These are phyloP conservation scores for Pseudoatta argentina DNA, from an alignment of 1,140 invertebrate species.

Conservation along the genomic window DNA sequence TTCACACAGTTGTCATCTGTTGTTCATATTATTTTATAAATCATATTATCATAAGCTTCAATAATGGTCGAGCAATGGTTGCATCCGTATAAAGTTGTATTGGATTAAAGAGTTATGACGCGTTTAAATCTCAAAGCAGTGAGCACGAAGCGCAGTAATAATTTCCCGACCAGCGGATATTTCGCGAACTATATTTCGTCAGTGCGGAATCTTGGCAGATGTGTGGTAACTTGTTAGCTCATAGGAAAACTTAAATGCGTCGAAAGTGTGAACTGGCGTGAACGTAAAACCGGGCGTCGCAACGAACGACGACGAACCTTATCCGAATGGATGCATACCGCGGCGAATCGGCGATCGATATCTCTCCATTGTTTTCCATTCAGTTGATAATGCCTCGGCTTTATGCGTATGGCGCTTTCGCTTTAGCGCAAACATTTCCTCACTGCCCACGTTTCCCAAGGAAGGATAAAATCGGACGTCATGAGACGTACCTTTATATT, in stretches of 20 bases:
- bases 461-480: slow-evolving; percentile 43
- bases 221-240: slow-evolving; percentile 66
- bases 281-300: slow-evolving; percentile 44
- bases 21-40: no score
- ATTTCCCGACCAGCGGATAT: slow-evolving; percentile 41
- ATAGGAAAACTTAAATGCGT: slow-evolving; percentile 59
- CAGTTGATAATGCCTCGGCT: slow-evolving; percentile 68
- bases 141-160: slow-evolving; percentile 1
- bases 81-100: background rate
- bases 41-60: background rate
- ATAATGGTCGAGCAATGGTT: background rate
- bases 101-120: slow-evolving; percentile 12
- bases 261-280: slow-evolving; percentile 28
- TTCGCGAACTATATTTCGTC: slow-evolving; percentile 32
- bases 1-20: background rate
- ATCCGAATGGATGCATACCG: slow-evolving; percentile 53
- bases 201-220: slow-evolving; percentile 53
- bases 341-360: slow-evolving; percentile 73
- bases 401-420: slow-evolving; percentile 29
- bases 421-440: slow-evolving; percentile 62
- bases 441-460: slow-evolving; percentile 43
- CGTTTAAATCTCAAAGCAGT: slow-evolving; percentile 5
- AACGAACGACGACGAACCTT: background rate
- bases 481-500: background rate
- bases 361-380: slow-evolving; percentile 75